phyloP scores from a whole-genome alignment of 2,797 vertebrate species.

The Numenius phaeopus region DNA sequence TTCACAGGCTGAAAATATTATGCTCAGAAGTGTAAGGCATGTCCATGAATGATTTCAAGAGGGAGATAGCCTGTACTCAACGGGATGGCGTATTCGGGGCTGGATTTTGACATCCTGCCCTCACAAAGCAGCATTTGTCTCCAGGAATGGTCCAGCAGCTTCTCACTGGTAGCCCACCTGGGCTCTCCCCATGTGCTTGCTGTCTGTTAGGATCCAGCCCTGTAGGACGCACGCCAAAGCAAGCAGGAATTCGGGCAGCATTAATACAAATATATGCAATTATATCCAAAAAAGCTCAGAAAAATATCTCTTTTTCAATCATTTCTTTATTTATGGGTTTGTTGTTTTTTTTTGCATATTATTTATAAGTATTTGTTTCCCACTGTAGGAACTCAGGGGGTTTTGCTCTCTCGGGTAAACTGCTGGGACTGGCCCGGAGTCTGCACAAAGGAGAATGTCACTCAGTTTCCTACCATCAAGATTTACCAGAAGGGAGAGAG shows the following conservation, averaged over 20 bases:
- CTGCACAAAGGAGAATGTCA: conserved; percentile 85
- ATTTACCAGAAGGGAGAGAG: conserved; percentile 78
- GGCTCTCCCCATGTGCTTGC: accelerated
- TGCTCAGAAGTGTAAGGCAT: neutral
- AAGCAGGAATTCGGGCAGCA: neutral
- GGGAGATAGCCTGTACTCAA: neutral
- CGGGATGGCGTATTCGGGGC: neutral
- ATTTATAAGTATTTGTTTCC: neutral
- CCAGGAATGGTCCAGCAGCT: neutral
- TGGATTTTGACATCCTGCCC: neutral
- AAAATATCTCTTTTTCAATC: neutral
- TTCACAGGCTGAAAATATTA: neutral
- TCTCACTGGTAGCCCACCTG: neutral
- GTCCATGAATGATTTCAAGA: neutral
- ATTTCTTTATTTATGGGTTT: neutral
- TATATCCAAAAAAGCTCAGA: neutral
- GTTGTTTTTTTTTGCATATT: neutral
- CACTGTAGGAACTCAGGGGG: conserved; percentile 45
- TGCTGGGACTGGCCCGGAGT: conserved; percentile 91
- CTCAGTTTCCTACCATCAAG: conserved; percentile 85
- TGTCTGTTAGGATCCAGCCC: neutral
- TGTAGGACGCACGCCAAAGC: neutral
- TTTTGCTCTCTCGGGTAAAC: conserved; percentile 84
- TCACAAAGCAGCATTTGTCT: neutral
- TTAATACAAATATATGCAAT: neutral